phyloP scores from a whole-genome alignment of 1,140 invertebrate genomes.

The Macrostomum lignano region DNA sequence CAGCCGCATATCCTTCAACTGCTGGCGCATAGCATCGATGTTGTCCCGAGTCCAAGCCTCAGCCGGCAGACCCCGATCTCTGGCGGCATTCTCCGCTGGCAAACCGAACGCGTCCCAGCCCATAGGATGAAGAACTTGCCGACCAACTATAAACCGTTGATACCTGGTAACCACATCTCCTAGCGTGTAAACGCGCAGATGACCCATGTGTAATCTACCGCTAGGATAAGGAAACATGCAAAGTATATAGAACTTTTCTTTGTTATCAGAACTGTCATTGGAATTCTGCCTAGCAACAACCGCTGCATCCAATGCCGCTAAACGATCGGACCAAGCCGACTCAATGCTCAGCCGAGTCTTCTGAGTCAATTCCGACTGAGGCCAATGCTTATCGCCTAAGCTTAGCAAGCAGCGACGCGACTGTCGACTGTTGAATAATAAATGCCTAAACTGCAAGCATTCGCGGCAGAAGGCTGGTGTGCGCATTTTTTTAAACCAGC shows the following conservation, averaged over 20 bases:
- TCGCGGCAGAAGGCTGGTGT: no score
- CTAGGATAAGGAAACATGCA: constrained; percentile 99
- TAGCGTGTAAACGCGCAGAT: constrained; percentile 81
- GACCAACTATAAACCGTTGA: constrained; percentile 28
- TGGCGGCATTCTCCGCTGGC: constrained; percentile 92
- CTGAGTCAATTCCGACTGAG: no score
- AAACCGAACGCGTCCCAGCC: constrained; percentile 98
- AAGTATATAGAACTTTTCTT: constrained; percentile 39
- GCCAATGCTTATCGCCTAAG: no score
- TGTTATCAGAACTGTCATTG: no score
- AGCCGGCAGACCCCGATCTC: constrained; percentile 46
- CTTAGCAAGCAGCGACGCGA: no score
- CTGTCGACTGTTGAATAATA: no score
- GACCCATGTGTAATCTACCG: constrained; percentile 81
- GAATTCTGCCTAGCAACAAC: no score
- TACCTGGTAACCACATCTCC: constrained; percentile 67
- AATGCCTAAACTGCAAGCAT: no score
- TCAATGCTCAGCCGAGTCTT: no score
- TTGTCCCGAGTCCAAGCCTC: constrained; percentile 57
- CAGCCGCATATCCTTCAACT: constrained; percentile 48
- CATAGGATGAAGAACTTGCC: constrained; percentile 62
- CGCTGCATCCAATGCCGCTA: no score
- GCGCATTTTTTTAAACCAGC: no score
- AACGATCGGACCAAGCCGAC: no score
- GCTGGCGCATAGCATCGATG: constrained; percentile 58